Evolutionary conservation across 2,797 vertebrate genomes (phyloP).

Genomic region (Distichodus sexfasciatus): DNA sequence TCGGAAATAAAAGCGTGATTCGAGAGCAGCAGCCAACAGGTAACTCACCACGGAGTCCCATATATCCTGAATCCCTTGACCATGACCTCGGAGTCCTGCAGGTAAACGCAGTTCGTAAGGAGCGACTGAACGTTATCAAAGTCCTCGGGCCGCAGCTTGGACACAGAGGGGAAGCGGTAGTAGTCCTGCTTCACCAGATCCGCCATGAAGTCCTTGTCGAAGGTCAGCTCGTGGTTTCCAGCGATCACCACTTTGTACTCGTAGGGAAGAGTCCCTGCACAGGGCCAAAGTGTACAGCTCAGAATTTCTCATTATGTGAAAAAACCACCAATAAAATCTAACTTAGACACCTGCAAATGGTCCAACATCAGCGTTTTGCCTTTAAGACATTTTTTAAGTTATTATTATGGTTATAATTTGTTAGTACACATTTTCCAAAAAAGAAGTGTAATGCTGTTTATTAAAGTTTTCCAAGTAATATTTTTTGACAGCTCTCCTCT

Average conservation of each 20-base stretch:
- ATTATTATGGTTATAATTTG: no score
- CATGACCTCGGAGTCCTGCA: slow-evolving; percentile 97
- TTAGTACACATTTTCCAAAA: no score
- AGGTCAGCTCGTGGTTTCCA: slow-evolving; percentile 98
- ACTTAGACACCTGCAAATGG: no score
- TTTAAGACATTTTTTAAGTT: no score
- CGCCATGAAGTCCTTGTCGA: slow-evolving; percentile 99
- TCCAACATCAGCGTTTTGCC: no score
- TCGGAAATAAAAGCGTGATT: no score
- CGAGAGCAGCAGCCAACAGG: no score
- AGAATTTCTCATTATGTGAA: no score
- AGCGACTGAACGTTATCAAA: slow-evolving; percentile 98
- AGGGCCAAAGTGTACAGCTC: neutral
- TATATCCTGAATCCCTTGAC: slow-evolving; percentile 99
- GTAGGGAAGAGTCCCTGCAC: slow-evolving; percentile 89
- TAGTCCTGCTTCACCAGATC: slow-evolving; percentile 99
- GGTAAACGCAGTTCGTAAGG: slow-evolving; percentile 98
- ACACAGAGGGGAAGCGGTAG: slow-evolving; percentile 98
- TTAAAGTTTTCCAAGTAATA: no score
- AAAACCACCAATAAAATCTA: no score
- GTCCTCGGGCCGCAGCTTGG: slow-evolving; percentile 99
- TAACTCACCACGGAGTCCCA: slow-evolving; percentile 91
- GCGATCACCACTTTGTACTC: slow-evolving; percentile 99
- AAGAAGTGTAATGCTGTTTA: no score
- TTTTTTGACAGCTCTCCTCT: no score